Evolutionary conservation across 2,797 vertebrate species (phyloP), one percentile per base, ranked within the genome.

Genomic region (Eleutherodactylus coqui): DNA sequence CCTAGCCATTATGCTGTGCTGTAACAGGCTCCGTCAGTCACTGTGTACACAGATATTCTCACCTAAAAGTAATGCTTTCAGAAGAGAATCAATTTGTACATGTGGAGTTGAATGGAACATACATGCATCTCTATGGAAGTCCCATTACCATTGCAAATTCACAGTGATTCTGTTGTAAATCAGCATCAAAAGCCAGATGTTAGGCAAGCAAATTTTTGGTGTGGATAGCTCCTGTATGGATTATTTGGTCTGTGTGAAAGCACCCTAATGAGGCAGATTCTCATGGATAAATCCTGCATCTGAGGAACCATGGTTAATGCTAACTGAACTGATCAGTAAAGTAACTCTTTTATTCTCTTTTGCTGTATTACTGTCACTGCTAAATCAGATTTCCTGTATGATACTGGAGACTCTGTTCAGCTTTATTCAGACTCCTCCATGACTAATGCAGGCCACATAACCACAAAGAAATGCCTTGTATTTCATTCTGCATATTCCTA

Each of bases 331-430:
- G 58, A 62, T 13, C 27, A 62, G 32, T 29, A 32, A 62, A 62
- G 32, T 5, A 62, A 32, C 58, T 62, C 58, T 16, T 19, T 55
- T 29, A 14, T 67, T 34, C 34, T 69, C 34, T 38, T 41, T 5
- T 64, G 2, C 29, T 41, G 64, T 69, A 36, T 69, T 34, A 41
- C 36, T 70, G 67, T 27, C 36, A 5, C 24, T 70, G 19, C 36
- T 41, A 70, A 69, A 70, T 41, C 67, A 41, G 67, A 70, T 70
- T n/a, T 70, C 36, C 67, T 70, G 67, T 41, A 24, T 14, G 67
- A 70, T 41, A 70, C 21, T 69, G 64, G 34, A 69, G 34, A 36
- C 34, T 38, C 34, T 69, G 64, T 69, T 69, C 17, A 69, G 34
- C 64, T 69, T 36, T 34, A 69, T 36, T 38, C 32, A 38, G 34